phyloP scores from a whole-genome alignment of 1,140 invertebrate species.

The Stegodyphus mimosarum region DNA sequence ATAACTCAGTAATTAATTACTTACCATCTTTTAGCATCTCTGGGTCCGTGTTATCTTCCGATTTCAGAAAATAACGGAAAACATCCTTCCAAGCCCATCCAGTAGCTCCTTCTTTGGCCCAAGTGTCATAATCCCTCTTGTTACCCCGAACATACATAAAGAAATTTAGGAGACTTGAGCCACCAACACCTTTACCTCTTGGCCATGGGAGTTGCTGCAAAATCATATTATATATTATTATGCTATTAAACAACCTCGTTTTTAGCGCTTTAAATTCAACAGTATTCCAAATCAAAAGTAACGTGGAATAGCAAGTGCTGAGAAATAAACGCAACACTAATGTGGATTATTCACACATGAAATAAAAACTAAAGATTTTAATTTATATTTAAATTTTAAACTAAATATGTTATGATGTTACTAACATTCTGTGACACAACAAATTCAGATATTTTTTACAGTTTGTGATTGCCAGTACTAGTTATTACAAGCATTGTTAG shows the following conservation, averaged over 20 bases:
- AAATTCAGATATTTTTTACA: too few species aligned
- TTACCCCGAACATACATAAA: slow-evolving; percentile 92
- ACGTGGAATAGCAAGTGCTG: too few species aligned
- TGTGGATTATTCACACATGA: too few species aligned
- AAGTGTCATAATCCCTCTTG: slow-evolving; percentile 87
- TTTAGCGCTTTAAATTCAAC: too few species aligned
- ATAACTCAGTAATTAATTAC: neutral
- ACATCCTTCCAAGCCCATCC: slow-evolving; percentile 82
- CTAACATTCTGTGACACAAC: too few species aligned
- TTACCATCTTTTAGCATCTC: slow-evolving; percentile 77
- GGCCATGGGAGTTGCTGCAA: slow-evolving; percentile 84
- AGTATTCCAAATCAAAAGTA: too few species aligned
- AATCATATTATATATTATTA: neutral
- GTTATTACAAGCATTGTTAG: too few species aligned
- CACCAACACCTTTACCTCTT: slow-evolving; percentile 81
- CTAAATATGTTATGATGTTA: too few species aligned
- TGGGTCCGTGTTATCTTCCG: slow-evolving; percentile 69
- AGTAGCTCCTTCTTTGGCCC: slow-evolving; percentile 75
- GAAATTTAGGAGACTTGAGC: slow-evolving; percentile 90
- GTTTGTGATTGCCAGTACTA: too few species aligned
- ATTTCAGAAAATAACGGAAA: slow-evolving; percentile 75
- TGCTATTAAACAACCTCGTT: neutral
- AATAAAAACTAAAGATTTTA: too few species aligned
- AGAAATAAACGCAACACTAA: too few species aligned
- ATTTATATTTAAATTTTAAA: too few species aligned